phyloP scores from a whole-genome alignment of 1,140 invertebrate genomes.

The Anagrus nilaparvatae region DNA sequence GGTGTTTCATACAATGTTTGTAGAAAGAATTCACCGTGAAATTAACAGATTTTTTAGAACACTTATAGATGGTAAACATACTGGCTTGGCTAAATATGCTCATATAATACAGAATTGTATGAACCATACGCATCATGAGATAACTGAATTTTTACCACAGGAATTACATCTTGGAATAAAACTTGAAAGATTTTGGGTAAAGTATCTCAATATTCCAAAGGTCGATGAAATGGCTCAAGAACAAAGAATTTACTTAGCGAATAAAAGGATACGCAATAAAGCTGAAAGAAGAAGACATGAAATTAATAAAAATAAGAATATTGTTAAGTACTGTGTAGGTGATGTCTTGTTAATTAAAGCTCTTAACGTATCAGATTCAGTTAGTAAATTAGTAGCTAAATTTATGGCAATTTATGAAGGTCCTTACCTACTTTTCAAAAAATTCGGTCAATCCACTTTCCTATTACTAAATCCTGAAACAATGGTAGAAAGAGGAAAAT shows the following conservation, averaged over 20 bases:
- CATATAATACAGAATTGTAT: conserved; percentile 7
- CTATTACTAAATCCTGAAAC: too few relatives aligned
- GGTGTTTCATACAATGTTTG: too few relatives aligned
- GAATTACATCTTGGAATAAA: conserved; percentile 1
- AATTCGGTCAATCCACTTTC: too few relatives aligned
- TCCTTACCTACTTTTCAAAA: too few relatives aligned
- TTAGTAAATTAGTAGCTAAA: too few relatives aligned
- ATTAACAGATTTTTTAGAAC: conserved; percentile 6
- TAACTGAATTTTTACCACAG: background rate
- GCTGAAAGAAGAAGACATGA: background rate
- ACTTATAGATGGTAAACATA: background rate
- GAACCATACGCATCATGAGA: conserved; percentile 9
- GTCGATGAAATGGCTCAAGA: background rate
- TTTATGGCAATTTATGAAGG: too few relatives aligned
- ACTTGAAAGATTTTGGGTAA: conserved; percentile 5
- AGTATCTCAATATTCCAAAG: background rate
- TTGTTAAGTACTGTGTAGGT: too few relatives aligned
- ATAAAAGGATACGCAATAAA: background rate
- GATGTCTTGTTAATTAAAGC: too few relatives aligned
- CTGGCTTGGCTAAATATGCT: background rate
- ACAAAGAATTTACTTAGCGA: background rate
- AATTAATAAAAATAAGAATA: too few relatives aligned
- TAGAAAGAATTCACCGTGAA: background rate
- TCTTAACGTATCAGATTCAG: too few relatives aligned
- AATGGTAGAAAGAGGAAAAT: too few relatives aligned